Percentiles rank a stretch among this genome's conserved stretches.
phyloP scores from a whole-genome alignment of 2,797 vertebrate genomes.

The Oreortyx pictus region DNA sequence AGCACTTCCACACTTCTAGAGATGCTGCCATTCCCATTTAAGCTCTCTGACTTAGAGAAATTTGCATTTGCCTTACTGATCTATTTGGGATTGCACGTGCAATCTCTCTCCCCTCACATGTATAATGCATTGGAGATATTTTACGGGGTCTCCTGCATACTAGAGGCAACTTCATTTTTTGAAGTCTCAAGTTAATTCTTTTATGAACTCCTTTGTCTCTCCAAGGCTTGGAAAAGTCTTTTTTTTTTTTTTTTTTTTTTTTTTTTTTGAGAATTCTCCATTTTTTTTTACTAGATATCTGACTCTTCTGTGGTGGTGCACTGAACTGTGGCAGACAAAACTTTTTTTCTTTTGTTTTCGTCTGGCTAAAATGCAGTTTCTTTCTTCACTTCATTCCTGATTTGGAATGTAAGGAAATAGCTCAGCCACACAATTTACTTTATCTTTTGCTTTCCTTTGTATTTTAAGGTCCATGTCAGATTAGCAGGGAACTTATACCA shows the following conservation, averaged over 20 bases:
- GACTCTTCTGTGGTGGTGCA: constrained; percentile 44
- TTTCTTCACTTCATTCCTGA: constrained; percentile 31
- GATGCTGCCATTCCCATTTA: background rate
- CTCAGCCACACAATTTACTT: constrained; percentile 32
- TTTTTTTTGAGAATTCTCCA: background rate
- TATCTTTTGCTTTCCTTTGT: constrained; percentile 8
- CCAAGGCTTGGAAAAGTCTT: background rate
- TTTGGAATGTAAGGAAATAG: constrained; percentile 23
- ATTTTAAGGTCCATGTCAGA: background rate
- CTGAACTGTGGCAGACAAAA: background rate
- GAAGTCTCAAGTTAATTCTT: constrained; percentile 31
- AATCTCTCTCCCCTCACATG: fast-evolving
- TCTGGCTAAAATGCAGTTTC: background rate
- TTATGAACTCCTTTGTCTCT: constrained; percentile 27
- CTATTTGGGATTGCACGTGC: background rate
- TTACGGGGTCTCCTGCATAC: background rate
- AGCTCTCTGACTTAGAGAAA: background rate
- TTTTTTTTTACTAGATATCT: constrained; percentile 29
- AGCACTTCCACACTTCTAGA: background rate
- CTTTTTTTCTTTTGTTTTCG: background rate
- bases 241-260: background rate
- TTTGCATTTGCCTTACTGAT: background rate
- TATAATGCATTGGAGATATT: background rate
- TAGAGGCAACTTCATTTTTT: background rate
- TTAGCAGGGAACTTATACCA: background rate